Evolutionary conservation across 1,140 invertebrate genomes (phyloP).

Genomic region (Tachypleus tridentatus): DNA sequence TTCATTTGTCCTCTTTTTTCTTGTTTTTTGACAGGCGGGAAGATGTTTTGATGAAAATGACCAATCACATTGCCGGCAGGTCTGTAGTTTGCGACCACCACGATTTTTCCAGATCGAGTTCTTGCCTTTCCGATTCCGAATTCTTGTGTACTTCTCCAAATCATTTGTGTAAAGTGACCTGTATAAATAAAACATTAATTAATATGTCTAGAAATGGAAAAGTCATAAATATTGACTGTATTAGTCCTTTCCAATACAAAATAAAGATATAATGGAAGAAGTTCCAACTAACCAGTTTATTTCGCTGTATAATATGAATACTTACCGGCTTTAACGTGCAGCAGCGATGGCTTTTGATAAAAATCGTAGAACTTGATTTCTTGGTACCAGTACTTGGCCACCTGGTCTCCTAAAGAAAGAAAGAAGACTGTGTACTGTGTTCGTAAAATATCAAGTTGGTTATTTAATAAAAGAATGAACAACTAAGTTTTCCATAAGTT

Average conservation of each 20-base stretch:
- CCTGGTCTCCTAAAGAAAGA: constrained; percentile 52
- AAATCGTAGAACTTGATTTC: constrained; percentile 64
- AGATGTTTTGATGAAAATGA: constrained; percentile 25
- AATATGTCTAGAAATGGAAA: too few species aligned
- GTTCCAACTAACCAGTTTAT: too few species aligned
- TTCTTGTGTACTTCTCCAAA: constrained; percentile 23
- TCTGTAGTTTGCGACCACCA: constrained; percentile 27
- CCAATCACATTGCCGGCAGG: constrained; percentile 25
- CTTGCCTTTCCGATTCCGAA: constrained; percentile 25
- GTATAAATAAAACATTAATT: neutral
- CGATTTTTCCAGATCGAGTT: constrained; percentile 21
- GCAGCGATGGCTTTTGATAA: constrained; percentile 52
- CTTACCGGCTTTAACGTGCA: constrained; percentile 62
- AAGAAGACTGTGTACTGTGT: too few species aligned
- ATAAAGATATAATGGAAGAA: too few species aligned
- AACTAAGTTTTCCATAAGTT: too few species aligned
- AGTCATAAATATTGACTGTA: too few species aligned
- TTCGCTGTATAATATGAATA: neutral
- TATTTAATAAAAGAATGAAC: too few species aligned
- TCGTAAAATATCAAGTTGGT: too few species aligned
- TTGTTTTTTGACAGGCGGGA: constrained; percentile 16
- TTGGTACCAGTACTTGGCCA: constrained; percentile 73
- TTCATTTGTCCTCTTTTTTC: too few species aligned
- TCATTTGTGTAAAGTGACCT: constrained; percentile 26
- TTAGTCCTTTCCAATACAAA: too few species aligned